Evolutionary conservation across 2,113 vertebrate species (phyloP).

Genomic region (Chlorocebus sabaeus): DNA sequence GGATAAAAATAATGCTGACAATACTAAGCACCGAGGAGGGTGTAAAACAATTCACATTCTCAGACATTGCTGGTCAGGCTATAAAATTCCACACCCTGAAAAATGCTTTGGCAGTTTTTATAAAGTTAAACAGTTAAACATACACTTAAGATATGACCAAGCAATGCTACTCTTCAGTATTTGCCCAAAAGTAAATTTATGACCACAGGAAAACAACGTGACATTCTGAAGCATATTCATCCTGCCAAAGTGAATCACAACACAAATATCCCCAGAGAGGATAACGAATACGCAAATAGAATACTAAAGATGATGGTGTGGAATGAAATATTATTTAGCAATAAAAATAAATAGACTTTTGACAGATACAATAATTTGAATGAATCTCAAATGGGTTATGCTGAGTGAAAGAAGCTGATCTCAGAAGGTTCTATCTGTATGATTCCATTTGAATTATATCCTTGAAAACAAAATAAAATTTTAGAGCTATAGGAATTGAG

Average conservation of each 20-base stretch:
- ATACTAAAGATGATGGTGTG: not conserved
- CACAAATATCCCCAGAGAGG: not conserved
- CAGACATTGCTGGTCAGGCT: not conserved
- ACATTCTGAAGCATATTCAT: not conserved
- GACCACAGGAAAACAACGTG: not conserved
- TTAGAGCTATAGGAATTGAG: not conserved
- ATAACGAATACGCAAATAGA: not conserved
- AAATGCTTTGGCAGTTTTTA: not conserved
- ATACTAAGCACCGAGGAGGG: fast-evolving
- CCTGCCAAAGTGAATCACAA: not conserved
- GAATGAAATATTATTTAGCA: not conserved
- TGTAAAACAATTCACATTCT: not conserved
- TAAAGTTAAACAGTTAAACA: not conserved
- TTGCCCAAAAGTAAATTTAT: not conserved
- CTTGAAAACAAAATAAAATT: not conserved
- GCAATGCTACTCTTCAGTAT: not conserved
- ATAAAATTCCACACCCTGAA: not conserved
- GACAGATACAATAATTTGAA: not conserved
- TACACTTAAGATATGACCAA: not conserved
- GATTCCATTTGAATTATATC: not conserved
- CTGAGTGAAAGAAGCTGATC: not conserved
- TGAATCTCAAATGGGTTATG: not conserved
- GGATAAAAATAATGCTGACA: not conserved
- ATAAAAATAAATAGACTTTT: not conserved
- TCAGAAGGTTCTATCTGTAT: not conserved